phyloP scores from a whole-genome alignment of 1,140 invertebrate species.

The Brachionus koreanus region DNA sequence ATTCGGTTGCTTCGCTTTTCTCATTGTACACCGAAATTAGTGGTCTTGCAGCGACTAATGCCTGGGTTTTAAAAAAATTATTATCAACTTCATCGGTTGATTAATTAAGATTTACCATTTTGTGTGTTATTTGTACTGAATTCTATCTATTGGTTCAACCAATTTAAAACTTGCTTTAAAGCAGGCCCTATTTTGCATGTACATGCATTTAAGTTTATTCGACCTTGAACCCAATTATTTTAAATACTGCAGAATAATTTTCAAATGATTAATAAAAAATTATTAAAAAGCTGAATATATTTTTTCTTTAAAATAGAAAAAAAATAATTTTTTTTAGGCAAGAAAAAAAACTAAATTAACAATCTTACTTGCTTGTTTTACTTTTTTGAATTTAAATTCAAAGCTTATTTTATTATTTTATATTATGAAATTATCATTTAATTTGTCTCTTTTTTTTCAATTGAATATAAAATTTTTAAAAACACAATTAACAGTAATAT shows the following conservation, averaged over 20 bases:
- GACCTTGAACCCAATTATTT: not conserved
- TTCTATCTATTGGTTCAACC: not conserved
- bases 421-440: too few species aligned
- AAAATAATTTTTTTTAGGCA: not conserved
- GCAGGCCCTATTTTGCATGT: not conserved
- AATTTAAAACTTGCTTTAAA: not conserved
- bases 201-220: not conserved
- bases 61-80: not conserved
- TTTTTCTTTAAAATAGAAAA: not conserved
- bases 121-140: not conserved
- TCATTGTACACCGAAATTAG: constrained; percentile 88
- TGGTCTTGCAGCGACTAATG: constrained; percentile 68
- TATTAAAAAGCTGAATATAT: not conserved
- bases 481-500: too few species aligned
- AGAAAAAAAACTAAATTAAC: not conserved
- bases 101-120: constrained; percentile 44
- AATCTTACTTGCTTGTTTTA: not conserved
- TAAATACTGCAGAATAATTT: not conserved
- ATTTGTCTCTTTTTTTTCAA: too few species aligned
- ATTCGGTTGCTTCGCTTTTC: constrained; percentile 78
- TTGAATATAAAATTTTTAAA: too few species aligned
- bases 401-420: too few species aligned
- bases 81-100: not conserved
- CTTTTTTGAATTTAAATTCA: too few species aligned
- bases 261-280: not conserved